These are phyloP conservation scores for Montifringilla adamsi DNA, from an alignment of 2,113 vertebrate genomes.

Conservation along the genomic window DNA sequence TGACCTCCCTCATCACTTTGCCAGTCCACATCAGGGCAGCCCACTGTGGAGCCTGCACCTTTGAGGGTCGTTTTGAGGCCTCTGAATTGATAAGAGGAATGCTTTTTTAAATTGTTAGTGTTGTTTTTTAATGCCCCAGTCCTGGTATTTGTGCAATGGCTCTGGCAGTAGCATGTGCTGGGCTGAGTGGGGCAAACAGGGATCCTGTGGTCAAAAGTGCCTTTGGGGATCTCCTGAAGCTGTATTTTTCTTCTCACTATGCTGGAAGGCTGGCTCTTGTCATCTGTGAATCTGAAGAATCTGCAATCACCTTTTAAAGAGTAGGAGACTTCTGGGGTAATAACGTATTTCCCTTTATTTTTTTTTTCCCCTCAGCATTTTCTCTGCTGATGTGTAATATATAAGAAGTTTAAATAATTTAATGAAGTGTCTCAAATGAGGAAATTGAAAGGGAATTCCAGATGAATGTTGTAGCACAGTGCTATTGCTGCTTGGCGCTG, in stretches of 20 bases:
- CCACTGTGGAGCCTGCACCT: not conserved
- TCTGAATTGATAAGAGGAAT: not conserved
- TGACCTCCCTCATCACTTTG: not conserved
- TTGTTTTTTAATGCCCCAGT: not conserved
- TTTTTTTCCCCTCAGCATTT: not conserved
- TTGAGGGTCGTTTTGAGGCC: not conserved
- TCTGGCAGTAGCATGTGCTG: not conserved
- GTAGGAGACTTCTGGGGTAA: not conserved
- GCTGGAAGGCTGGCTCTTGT: not conserved
- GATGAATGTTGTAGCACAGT: not conserved
- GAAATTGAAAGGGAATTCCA: slow-evolving; percentile 48
- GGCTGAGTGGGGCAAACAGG: not conserved
- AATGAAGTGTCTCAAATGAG: not conserved
- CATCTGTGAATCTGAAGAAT: not conserved
- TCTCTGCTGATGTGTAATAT: slow-evolving; percentile 25
- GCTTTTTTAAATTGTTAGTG: not conserved
- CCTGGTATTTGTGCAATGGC: not conserved
- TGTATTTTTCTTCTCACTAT: not conserved
- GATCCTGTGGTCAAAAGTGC: not conserved
- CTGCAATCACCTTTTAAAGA: not conserved
- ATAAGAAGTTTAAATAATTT: slow-evolving; percentile 49
- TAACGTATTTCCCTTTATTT: not conserved
- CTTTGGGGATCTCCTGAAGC: not conserved
- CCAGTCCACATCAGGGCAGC: not conserved
- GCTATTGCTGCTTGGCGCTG: not conserved